Percentiles rank a stretch among this genome's conserved stretches.
Conservation (phyloP, 2,113 vertebrate genomes). For the Seriola dumerili region DNA sequence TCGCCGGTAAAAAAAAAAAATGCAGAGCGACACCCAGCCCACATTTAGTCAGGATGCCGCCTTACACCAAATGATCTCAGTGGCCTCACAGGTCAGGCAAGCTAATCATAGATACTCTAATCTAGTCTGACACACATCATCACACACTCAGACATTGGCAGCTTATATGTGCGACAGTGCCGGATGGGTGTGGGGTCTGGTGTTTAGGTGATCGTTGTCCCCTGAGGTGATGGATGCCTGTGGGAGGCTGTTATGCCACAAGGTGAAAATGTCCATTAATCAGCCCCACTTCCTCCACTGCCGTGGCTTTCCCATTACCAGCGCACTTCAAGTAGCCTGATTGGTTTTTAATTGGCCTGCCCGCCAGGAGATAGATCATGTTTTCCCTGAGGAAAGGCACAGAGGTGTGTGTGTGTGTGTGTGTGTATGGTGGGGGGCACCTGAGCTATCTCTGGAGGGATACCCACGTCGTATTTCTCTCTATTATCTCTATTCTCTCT, state of each 20-base stretch:
- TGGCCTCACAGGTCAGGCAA: conserved; percentile 29
- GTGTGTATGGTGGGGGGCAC: conserved; percentile 23
- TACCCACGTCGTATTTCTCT: conserved; percentile 38
- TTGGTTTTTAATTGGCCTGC: conserved; percentile 89
- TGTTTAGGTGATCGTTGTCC: conserved; percentile 65
- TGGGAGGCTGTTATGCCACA: conserved; percentile 87
- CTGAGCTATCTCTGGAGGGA: conserved; percentile 53
- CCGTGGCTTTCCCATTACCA: conserved; percentile 85
- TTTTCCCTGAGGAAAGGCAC: conserved; percentile 74
- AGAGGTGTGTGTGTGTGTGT: conserved; percentile 56
- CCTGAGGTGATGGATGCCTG: conserved; percentile 81
- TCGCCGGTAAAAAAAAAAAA: not conserved
- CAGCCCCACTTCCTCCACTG: conserved; percentile 80
- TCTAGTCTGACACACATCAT: conserved; percentile 49
- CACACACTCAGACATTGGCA: conserved; percentile 44
- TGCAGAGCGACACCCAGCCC: not conserved
- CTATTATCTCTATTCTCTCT: not conserved
- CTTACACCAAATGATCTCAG: conserved; percentile 30
- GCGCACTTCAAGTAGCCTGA: conserved; percentile 83
- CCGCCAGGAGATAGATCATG: conserved; percentile 85
- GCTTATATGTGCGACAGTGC: conserved; percentile 40
- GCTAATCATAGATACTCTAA: conserved; percentile 39
- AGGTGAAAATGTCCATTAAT: conserved; percentile 88
- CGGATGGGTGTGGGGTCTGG: conserved; percentile 51
- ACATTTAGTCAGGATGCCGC: conserved; percentile 6